Evolutionary conservation across 2,113 vertebrate genomes (phyloP).

Genomic region (Phrynocephalus versicolor): DNA sequence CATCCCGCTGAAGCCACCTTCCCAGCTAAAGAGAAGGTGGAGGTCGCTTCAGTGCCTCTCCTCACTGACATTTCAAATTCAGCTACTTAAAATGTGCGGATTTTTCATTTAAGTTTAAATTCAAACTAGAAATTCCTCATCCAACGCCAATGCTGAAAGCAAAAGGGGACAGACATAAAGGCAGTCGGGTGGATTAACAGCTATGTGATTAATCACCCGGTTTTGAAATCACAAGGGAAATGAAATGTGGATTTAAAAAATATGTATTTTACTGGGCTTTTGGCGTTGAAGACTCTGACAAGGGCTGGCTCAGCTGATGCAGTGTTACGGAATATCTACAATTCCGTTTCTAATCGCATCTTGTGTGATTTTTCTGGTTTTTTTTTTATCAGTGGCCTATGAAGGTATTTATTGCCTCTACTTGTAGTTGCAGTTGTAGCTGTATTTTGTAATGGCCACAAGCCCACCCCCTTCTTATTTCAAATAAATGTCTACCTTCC

Average conservation of each 20-base stretch:
- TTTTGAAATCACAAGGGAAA: neutral
- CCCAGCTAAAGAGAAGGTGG: neutral
- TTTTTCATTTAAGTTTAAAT: neutral
- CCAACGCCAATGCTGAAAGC: neutral
- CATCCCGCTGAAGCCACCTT: neutral
- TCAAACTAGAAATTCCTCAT: neutral
- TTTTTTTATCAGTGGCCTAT: too few species aligned
- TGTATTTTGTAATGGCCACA: too few species aligned
- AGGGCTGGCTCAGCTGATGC: neutral
- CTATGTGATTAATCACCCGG: neutral
- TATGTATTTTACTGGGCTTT: neutral
- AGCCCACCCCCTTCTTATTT: too few species aligned
- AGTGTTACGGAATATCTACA: neutral
- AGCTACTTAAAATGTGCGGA: neutral
- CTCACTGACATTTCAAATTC: neutral
- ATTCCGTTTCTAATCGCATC: too few species aligned
- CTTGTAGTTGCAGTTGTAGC: too few species aligned
- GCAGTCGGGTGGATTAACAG: neutral
- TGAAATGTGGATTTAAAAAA: neutral
- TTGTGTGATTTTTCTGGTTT: too few species aligned
- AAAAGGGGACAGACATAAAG: neutral
- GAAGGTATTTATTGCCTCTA: too few species aligned
- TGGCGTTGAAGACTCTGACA: neutral
- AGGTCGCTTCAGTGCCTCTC: neutral
- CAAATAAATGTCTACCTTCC: too few species aligned